phyloP scores from a whole-genome alignment of 2,888 invertebrate species.

The Oeneis ivallda region DNA sequence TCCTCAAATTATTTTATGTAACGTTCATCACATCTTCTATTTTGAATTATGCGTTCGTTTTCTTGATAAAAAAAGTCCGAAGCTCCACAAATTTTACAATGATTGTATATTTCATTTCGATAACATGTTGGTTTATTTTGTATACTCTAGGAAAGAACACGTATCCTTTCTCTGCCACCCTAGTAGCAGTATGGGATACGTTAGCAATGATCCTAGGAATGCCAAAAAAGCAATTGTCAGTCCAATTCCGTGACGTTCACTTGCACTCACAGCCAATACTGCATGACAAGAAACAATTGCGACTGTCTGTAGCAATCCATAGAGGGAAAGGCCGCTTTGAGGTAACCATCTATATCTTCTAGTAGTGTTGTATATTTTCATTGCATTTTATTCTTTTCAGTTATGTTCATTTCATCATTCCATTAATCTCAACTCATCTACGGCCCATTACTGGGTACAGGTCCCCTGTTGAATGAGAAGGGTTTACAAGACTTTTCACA shows the following conservation, averaged over 20 bases:
- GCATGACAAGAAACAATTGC: conserved; percentile 74
- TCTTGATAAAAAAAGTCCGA: too few species aligned
- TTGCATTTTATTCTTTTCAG: too few species aligned
- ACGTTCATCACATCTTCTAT: too few species aligned
- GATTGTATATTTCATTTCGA: background rate
- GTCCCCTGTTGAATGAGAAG: too few species aligned
- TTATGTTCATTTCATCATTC: too few species aligned
- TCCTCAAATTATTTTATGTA: too few species aligned
- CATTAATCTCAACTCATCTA: too few species aligned
- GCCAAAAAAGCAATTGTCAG: conserved; percentile 82
- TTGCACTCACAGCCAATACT: conserved; percentile 82
- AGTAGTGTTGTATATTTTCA: too few species aligned
- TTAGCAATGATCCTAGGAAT: conserved; percentile 81
- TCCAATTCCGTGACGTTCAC: conserved; percentile 85
- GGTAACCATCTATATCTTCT: conserved; percentile 58
- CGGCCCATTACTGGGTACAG: too few species aligned
- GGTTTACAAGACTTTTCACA: too few species aligned
- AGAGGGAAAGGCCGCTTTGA: conserved; percentile 83
- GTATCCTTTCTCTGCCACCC: conserved; percentile 89
- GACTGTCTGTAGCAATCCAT: conserved; percentile 81
- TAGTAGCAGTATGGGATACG: conserved; percentile 87
- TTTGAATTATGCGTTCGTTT: background rate
- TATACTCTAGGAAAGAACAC: conserved; percentile 79
- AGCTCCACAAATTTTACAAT: background rate
- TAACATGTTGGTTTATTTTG: background rate